A percentile compares a stretch with the other conserved stretches of the same genome.
These are phyloP conservation scores for Oophaga sylvatica DNA, from an alignment of 2,797 vertebrate genomes.

Conservation along the genomic window DNA sequence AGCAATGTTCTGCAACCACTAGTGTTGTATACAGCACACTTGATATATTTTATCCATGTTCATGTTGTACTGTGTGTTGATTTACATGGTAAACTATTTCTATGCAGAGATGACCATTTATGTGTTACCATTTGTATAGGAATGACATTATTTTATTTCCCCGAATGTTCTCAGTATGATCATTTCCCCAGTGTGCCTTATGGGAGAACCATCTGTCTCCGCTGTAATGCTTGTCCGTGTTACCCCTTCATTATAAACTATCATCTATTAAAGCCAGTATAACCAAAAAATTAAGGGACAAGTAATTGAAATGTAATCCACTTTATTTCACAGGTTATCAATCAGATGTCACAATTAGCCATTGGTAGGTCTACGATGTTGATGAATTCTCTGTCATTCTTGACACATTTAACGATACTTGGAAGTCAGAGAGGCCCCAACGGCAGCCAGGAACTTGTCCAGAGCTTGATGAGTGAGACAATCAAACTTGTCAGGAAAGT, in stretches of 20 bases:
- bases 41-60: too few relatives aligned
- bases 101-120: background rate
- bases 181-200: background rate
- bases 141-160: background rate
- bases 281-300: background rate
- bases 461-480: conserved; percentile 72
- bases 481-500: conserved; percentile 70
- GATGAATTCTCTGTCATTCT: background rate
- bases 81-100: background rate
- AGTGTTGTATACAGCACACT: background rate
- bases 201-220: background rate
- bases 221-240: background rate
- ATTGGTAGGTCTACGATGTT: background rate
- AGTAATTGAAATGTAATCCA: background rate
- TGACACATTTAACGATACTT: conserved; percentile 81
- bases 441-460: conserved; percentile 82
- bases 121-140: background rate
- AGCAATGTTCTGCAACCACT: background rate
- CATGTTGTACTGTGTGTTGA: too few relatives aligned
- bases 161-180: background rate
- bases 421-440: conserved; percentile 78
- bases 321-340: conserved; percentile 44
- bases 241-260: background rate
- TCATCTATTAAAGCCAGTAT: background rate
- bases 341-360: background rate